These are phyloP conservation scores for Pachycephus smyrnensis DNA, from an alignment of 2,888 invertebrate genomes.

Conservation along the genomic window DNA sequence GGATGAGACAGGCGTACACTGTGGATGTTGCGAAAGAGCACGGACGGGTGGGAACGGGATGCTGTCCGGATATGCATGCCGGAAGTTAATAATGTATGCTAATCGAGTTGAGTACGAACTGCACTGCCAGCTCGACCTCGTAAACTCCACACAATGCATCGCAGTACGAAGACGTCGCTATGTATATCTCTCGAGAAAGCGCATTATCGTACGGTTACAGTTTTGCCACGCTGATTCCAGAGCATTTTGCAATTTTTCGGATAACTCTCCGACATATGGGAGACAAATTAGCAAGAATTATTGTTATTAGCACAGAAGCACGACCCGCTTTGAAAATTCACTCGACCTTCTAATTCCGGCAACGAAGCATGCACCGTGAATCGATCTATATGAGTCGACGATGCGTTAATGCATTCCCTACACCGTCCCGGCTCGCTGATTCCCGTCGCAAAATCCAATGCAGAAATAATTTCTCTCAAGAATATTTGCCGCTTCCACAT, in stretches of 20 bases:
- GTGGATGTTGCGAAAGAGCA: not conserved
- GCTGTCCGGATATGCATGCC: not conserved
- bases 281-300: not conserved
- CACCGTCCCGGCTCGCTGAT: not conserved
- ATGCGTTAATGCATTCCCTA: not conserved
- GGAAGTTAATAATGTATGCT: not conserved
- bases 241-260: not conserved
- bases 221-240: not conserved
- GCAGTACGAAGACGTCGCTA: not conserved
- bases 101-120: not conserved
- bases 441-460: not conserved
- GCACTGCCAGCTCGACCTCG: not conserved
- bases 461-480: not conserved
- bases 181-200: not conserved
- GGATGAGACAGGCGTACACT: not conserved
- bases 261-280: not conserved
- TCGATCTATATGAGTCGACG: not conserved
- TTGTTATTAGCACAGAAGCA: not conserved
- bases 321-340: not conserved
- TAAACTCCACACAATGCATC: not conserved
- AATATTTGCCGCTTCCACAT: not conserved
- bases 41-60: not conserved
- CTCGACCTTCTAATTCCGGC: not conserved
- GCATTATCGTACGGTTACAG: not conserved
- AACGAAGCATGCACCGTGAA: not conserved